phyloP scores from a whole-genome alignment of 2,888 invertebrate species.

The Theretra japonica region DNA sequence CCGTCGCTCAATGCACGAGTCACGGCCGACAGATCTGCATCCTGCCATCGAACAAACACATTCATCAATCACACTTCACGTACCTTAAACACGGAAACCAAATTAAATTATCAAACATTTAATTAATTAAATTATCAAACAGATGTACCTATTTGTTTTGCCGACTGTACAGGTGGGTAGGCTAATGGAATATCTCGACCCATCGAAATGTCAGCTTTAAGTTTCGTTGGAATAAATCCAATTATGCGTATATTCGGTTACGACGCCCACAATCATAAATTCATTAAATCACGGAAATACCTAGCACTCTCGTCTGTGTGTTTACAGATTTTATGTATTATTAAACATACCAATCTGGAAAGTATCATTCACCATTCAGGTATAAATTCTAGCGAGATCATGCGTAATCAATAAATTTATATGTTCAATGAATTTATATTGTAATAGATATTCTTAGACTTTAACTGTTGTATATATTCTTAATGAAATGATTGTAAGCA shows the following conservation, averaged over 20 bases:
- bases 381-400: background rate
- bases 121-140: background rate
- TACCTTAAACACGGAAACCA: background rate
- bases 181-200: slow-evolving; percentile 29
- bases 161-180: slow-evolving; percentile 22
- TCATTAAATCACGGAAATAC: slow-evolving; percentile 11
- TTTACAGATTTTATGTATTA: background rate
- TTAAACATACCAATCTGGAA: slow-evolving; percentile 6
- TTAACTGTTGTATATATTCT: background rate
- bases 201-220: slow-evolving; percentile 18
- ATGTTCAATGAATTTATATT: background rate
- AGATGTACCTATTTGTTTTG: background rate
- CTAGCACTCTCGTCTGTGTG: background rate
- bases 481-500: background rate
- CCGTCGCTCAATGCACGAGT: slow-evolving; percentile 91
- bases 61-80: no score
- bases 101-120: background rate
- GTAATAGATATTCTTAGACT: background rate
- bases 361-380: background rate
- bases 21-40: slow-evolving; percentile 90
- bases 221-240: slow-evolving; percentile 14
- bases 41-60: slow-evolving; percentile 72
- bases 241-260: slow-evolving; percentile 14
- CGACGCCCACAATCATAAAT: slow-evolving; percentile 17
- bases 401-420: background rate